Evolutionary conservation across 1,140 invertebrate genomes (phyloP), one percentile per base, ranked within the genome.

Genomic region (Drosophila lacertosa): DNA sequence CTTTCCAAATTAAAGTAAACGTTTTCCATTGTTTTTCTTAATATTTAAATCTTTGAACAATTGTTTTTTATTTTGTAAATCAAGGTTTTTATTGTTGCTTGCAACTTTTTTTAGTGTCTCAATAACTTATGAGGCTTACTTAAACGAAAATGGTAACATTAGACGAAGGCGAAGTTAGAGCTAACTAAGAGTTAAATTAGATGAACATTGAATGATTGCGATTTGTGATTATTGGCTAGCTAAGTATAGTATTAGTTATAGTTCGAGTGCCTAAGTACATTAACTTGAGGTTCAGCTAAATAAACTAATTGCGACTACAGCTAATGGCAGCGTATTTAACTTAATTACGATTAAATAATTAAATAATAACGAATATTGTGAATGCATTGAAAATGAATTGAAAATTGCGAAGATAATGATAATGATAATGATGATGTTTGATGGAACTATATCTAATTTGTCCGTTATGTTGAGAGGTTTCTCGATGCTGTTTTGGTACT

Each of bases 181-280:
- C 26, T 29, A 29, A 29, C 26, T 29, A 29, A 0, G 6, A 29
- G 7, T 20, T 20, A 42, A 50, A n/a, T n/a, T 11, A 9, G 6
- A 40, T 37, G 9, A 18, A 29, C 35, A 29, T 66, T 47, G 22
- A 40, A 33, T 32, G 3, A 7, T 15, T 35, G 5, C 53, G 6
- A 57, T 20, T 29, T 59, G 42, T 26, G 66, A 51, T 73, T 78
- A 82, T 67, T 82, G 32, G 45, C 69, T 82, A 77, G 47, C 69
- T 82, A 72, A 44, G 37, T 67, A 47, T 55, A 26, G 29, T 47
- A n/a, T 59, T 42, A 55, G n/a, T 47, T 35, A 53, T 75, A 64
- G 75, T 83, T 79, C 62, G 62, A 75, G 66, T 54, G 73, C 76
- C 80, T 80, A 86, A 84, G 76, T 80, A 76, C 80, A 73, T 73